These are phyloP conservation scores for Brachypterus glaber DNA, from an alignment of 2,888 invertebrate genomes.

Conservation along the genomic window DNA sequence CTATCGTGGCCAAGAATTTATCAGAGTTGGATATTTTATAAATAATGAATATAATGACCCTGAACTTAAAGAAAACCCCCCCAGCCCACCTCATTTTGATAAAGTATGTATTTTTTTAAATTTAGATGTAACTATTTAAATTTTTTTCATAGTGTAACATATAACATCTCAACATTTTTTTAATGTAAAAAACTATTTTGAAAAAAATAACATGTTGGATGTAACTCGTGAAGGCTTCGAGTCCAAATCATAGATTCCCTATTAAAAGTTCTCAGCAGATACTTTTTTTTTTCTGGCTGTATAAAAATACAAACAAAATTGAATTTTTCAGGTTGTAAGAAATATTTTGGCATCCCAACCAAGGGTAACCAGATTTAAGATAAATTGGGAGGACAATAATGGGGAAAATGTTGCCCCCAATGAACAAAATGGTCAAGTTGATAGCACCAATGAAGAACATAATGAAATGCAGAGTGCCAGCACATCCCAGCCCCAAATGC, in stretches of 20 bases:
- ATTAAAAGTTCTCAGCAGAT: too few relatives aligned
- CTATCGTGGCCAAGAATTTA: conserved; percentile 85
- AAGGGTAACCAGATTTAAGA: conserved; percentile 91
- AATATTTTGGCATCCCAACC: conserved; percentile 85
- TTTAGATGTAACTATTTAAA: too few relatives aligned
- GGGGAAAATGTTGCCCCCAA: too few relatives aligned
- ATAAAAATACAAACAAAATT: too few relatives aligned
- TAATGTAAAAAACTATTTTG: too few relatives aligned
- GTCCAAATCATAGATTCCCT: too few relatives aligned
- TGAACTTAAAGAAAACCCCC: conserved; percentile 89
- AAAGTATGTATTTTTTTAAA: conserved; percentile 77
- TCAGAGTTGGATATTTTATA: conserved; percentile 96
- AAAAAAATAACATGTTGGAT: too few relatives aligned
- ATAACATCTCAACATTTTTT: not conserved
- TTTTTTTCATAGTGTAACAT: not conserved
- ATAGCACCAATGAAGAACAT: conserved; percentile 37
- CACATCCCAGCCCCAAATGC: conserved; percentile 23
- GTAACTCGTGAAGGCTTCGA: too few relatives aligned
- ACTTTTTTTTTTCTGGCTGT: too few relatives aligned
- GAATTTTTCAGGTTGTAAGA: conserved; percentile 49
- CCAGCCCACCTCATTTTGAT: conserved; percentile 84
- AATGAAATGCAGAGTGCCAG: conserved; percentile 11
- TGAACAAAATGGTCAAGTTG: conserved; percentile 45
- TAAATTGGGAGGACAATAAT: conserved; percentile 96
- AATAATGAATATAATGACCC: conserved; percentile 94